Percentiles rank a stretch among this genome's conserved stretches.
Conservation (phyloP, 2,888 invertebrate genomes). For the Melipona beecheii region DNA sequence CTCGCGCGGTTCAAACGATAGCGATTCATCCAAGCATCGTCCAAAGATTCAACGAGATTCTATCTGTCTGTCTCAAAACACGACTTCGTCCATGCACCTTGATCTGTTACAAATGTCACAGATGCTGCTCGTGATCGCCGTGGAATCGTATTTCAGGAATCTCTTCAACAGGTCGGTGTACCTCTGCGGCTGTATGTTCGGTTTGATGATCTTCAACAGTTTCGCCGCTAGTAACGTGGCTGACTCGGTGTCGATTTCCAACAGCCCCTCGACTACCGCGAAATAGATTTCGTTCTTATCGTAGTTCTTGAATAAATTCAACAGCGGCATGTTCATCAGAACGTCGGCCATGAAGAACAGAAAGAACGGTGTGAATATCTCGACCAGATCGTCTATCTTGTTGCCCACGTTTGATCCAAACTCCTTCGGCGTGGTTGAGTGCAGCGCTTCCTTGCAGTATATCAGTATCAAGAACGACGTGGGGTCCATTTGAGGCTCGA, state of each 20-base stretch:
- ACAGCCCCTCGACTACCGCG: slow-evolving; percentile 37
- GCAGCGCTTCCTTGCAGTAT: slow-evolving; percentile 35
- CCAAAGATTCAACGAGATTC: no score
- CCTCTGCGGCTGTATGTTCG: background rate
- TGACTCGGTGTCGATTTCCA: background rate
- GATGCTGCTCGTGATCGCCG: slow-evolving; percentile 31
- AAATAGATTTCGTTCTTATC: background rate
- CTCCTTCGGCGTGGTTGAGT: slow-evolving; percentile 13
- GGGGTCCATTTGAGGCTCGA: slow-evolving; percentile 63
- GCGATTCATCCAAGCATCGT: no score
- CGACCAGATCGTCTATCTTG: slow-evolving; percentile 34
- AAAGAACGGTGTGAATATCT: slow-evolving; percentile 34
- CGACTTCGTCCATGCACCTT: background rate
- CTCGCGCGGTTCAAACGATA: background rate
- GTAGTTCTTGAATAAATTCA: background rate
- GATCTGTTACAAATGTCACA: slow-evolving; percentile 7
- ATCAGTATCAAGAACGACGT: slow-evolving; percentile 61
- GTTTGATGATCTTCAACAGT: slow-evolving; percentile 7
- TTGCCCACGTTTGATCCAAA: slow-evolving; percentile 54
- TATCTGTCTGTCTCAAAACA: no score
- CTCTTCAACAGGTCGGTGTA: slow-evolving; percentile 3
- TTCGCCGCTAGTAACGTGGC: slow-evolving; percentile 42
- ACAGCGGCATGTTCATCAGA: background rate
- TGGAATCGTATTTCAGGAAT: slow-evolving; percentile 5
- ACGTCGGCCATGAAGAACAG: background rate